These are phyloP conservation scores for Spinus pinus DNA, from an alignment of 2,797 vertebrate genomes.

Conservation along the genomic window DNA sequence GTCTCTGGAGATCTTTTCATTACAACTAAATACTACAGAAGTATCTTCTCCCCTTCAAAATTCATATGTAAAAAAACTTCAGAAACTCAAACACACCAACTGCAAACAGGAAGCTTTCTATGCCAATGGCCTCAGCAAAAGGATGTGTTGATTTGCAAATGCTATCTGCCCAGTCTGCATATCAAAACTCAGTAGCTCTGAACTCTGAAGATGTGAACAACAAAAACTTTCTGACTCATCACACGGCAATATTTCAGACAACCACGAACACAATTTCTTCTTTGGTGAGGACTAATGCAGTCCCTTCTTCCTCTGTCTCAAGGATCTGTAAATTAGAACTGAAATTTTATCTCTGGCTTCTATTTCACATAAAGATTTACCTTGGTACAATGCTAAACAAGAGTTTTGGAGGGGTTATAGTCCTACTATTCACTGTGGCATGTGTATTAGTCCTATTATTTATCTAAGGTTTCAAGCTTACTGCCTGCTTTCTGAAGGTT, in stretches of 20 bases:
- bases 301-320: background rate
- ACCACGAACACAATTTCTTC: background rate
- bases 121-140: background rate
- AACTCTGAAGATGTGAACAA: background rate
- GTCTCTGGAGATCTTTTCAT: constrained; percentile 37
- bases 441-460: background rate
- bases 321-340: background rate
- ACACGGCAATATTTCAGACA: background rate
- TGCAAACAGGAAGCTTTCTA: background rate
- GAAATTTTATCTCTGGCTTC: constrained; percentile 24
- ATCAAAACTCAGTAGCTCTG: background rate
- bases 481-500: background rate
- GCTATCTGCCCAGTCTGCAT: background rate
- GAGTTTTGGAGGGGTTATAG: background rate
- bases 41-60: background rate
- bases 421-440: background rate
- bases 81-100: background rate
- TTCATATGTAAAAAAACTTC: background rate
- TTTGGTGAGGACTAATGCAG: background rate
- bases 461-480: background rate
- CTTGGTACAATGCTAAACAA: background rate
- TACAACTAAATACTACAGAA: constrained; percentile 6
- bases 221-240: background rate
- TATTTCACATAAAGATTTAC: background rate
- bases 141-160: background rate